Conservation (phyloP, 92 coral and sea anemone genomes). For the Galaxea fascicularis region DNA sequence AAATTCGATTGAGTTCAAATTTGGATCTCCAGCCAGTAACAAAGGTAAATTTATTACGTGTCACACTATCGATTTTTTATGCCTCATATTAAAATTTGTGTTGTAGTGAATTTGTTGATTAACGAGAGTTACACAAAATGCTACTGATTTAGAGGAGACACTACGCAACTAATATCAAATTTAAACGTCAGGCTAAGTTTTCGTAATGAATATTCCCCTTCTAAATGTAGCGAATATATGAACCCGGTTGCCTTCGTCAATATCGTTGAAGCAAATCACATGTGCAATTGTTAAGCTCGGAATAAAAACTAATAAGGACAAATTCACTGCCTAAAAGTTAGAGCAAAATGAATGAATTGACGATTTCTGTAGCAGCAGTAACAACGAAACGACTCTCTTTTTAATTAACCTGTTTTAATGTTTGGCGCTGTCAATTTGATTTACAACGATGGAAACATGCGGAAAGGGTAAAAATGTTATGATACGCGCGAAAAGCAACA, state of each 20-base stretch:
- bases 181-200: slow-evolving; percentile 32
- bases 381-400: slow-evolving; percentile 1
- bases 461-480: not conserved
- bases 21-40: not conserved
- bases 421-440: slow-evolving; percentile 8
- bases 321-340: not conserved
- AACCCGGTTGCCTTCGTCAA: not conserved
- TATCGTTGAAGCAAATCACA: not conserved
- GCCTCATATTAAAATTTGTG: slow-evolving; percentile 21
- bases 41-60: not conserved
- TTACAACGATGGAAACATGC: not conserved
- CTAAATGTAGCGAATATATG: slow-evolving; percentile 19
- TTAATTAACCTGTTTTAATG: slow-evolving; percentile 27
- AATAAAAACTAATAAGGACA: not conserved
- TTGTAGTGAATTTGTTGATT: slow-evolving; percentile 20
- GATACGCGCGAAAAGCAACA: not conserved
- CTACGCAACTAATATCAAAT: slow-evolving; percentile 38
- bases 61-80: slow-evolving; percentile 24
- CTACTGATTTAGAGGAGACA: slow-evolving; percentile 2
- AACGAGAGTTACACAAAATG: slow-evolving; percentile 29
- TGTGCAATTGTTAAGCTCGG: not conserved
- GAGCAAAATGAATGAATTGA: not conserved
- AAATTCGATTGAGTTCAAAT: slow-evolving; percentile 29
- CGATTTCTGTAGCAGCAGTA: not conserved
- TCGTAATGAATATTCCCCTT: slow-evolving; percentile 33